Evolutionary conservation across 2,888 invertebrate species (phyloP).

Genomic region (Erebia palarica): DNA sequence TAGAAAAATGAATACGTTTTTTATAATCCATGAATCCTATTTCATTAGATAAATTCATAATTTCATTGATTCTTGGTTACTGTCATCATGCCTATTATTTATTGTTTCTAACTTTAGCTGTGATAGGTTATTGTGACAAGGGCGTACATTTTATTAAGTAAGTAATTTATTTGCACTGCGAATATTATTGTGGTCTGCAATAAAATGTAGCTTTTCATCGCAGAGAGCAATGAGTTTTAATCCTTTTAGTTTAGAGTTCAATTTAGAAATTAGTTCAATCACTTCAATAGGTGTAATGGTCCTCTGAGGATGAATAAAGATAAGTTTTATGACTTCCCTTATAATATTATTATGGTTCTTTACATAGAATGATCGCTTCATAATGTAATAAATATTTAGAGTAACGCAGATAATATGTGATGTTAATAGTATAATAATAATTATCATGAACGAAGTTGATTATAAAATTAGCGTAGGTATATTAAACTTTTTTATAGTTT

Average conservation of each 20-base stretch:
- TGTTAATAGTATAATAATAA: not conserved
- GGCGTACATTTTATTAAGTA: conserved; percentile 1
- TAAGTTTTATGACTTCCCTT: conserved; percentile 32
- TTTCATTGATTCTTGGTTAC: no score
- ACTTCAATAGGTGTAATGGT: conserved; percentile 22
- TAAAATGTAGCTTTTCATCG: not conserved
- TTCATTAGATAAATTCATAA: no score
- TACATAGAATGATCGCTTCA: conserved; percentile 22
- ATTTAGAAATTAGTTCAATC: not conserved
- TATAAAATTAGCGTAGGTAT: not conserved
- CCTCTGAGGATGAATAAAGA: conserved; percentile 29
- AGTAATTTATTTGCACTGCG: conserved; percentile 12
- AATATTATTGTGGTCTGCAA: conserved; percentile 4
- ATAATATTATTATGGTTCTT: conserved; percentile 4
- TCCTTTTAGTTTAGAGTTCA: not conserved
- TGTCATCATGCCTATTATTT: no score
- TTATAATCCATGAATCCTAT: no score
- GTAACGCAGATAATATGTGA: conserved; percentile 1
- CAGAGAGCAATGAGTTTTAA: not conserved
- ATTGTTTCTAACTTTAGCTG: conserved; percentile 7
- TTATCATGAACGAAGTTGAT: not conserved
- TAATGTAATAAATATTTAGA: conserved; percentile 16
- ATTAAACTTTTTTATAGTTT: not conserved
- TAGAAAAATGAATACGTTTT: no score
- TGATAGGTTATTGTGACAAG: conserved; percentile 7